Evolutionary conservation across 2,797 vertebrate species (phyloP).

Genomic region (Rhadinocentrus ornatus): DNA sequence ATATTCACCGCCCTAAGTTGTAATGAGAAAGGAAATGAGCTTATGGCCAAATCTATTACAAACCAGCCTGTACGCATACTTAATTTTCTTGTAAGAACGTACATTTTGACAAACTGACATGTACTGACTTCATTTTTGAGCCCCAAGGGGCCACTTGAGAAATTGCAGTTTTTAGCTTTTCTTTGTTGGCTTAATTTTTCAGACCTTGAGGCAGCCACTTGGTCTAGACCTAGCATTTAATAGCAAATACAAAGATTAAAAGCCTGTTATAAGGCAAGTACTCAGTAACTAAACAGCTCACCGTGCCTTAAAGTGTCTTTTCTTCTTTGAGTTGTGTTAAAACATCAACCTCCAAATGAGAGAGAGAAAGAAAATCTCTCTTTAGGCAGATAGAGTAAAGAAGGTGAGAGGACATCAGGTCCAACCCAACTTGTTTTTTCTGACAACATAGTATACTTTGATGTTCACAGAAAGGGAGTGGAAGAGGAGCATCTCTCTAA

Average conservation of each 20-base stretch:
- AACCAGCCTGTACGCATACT: not conserved
- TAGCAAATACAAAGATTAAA: not conserved
- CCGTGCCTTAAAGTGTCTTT: slow-evolving; percentile 17
- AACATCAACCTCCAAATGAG: slow-evolving; percentile 54
- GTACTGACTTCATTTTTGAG: not conserved
- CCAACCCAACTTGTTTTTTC: slow-evolving; percentile 64
- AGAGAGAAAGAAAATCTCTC: slow-evolving; percentile 25
- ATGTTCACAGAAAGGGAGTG: slow-evolving; percentile 55
- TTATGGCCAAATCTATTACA: too few species aligned
- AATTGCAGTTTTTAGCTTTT: not conserved
- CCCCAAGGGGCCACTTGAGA: not conserved
- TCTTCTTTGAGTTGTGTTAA: slow-evolving; percentile 57
- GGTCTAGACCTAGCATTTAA: not conserved
- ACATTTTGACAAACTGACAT: not conserved
- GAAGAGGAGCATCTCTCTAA: slow-evolving; percentile 51
- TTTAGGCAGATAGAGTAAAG: slow-evolving; percentile 66
- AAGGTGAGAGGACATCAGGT: slow-evolving; percentile 63
- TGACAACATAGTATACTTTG: slow-evolving; percentile 67
- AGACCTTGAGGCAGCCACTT: not conserved
- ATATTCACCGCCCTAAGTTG: not conserved
- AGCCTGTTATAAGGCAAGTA: not conserved
- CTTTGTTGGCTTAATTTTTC: not conserved
- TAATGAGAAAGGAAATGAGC: not conserved
- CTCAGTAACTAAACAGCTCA: too few species aligned
- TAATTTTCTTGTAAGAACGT: not conserved